phyloP scores from a whole-genome alignment of 2,888 invertebrate genomes.

The Tetramorium bicarinatum region DNA sequence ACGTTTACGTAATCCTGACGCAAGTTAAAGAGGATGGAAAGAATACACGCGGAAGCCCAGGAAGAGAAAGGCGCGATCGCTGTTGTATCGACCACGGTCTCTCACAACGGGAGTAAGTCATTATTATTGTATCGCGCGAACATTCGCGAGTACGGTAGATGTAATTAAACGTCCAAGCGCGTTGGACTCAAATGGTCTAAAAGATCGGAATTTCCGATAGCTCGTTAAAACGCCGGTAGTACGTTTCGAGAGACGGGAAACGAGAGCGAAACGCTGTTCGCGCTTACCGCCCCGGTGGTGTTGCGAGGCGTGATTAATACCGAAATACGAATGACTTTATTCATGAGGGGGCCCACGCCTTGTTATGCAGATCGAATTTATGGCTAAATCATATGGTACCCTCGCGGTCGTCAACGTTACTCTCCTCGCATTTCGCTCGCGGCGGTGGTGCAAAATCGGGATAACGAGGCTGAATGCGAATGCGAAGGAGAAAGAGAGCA shows the following conservation, averaged over 20 bases:
- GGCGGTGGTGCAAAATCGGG: slow-evolving; percentile 71
- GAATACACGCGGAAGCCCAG: neutral
- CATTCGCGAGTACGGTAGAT: slow-evolving; percentile 26
- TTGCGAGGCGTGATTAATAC: slow-evolving; percentile 82
- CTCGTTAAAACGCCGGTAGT: slow-evolving; percentile 54
- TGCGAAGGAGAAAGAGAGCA: slow-evolving; percentile 27
- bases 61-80: neutral
- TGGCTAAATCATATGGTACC: slow-evolving; percentile 77
- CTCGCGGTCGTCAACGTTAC: slow-evolving; percentile 70
- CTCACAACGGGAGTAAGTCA: slow-evolving; percentile 17
- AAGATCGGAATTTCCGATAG: slow-evolving; percentile 59
- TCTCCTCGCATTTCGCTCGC: slow-evolving; percentile 62
- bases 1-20: neutral
- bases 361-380: slow-evolving; percentile 84
- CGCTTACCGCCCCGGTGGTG: slow-evolving; percentile 41
- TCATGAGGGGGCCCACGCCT: slow-evolving; percentile 79
- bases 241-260: slow-evolving; percentile 29
- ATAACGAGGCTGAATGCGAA: slow-evolving; percentile 72
- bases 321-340: slow-evolving; percentile 83
- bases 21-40: neutral
- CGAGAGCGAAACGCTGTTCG: slow-evolving; percentile 57
- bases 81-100: slow-evolving; percentile 11
- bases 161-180: slow-evolving; percentile 43
- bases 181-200: slow-evolving; percentile 19
- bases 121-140: slow-evolving; percentile 51